These are phyloP conservation scores for Lithobates sylvaticus DNA, from an alignment of 2,797 vertebrate genomes.

Conservation along the genomic window DNA sequence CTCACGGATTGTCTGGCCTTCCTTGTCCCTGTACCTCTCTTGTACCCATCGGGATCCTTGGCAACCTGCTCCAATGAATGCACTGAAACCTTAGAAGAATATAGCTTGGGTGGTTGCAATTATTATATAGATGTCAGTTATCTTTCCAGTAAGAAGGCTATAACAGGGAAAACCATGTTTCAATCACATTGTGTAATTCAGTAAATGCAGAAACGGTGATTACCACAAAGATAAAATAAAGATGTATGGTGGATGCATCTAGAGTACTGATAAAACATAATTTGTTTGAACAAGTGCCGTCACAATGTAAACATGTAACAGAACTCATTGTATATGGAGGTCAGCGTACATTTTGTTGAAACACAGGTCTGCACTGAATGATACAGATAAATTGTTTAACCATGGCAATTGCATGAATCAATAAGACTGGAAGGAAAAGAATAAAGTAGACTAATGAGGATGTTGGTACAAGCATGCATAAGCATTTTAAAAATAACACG, in stretches of 20 bases:
- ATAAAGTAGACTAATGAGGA: neutral
- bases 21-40: too few species aligned
- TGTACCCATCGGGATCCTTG: too few species aligned
- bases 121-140: too few species aligned
- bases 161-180: neutral
- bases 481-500: too few species aligned
- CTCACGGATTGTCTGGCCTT: too few species aligned
- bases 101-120: too few species aligned
- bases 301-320: neutral
- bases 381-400: neutral
- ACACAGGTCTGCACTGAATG: neutral
- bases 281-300: neutral
- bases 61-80: too few species aligned
- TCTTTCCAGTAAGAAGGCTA: too few species aligned
- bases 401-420: neutral
- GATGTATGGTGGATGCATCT: neutral
- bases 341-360: neutral
- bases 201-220: neutral
- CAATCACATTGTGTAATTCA: neutral
- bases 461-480: too few species aligned
- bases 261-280: neutral
- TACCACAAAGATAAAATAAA: neutral
- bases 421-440: neutral
- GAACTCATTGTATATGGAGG: neutral
- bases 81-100: too few species aligned